Base-by-base conservation (phyloP, 30 jellyfish, hydroid and myxozoan genomes). In the Sanderia malayensis region DNA sequence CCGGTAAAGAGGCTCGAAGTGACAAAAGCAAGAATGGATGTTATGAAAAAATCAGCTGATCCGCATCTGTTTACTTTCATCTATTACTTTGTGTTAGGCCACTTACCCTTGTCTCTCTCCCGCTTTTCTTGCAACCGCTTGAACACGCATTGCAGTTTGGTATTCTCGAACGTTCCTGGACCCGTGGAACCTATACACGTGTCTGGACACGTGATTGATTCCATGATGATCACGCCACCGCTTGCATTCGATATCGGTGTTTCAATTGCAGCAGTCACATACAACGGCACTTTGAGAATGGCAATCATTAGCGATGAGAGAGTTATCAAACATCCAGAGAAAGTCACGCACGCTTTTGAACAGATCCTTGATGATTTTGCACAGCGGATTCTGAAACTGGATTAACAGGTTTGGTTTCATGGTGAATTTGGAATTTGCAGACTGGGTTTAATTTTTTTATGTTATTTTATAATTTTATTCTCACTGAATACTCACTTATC, bases 151-250 rank as follows among this genome's bases (percentile, higher is more conserved):
- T 84, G 95, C 81, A 44, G 98, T 44, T 78, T 94, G 61, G 90
- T 94, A 26, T 73, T 65, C 34, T 94, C 97, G 21, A 94, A 94
- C 58, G 96, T 94, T 10, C 97, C 99, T 21, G 99, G 99, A 1
- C 97, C 99, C 11, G 49, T 92, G 52, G 88, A 88, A 46, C 84
- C 95, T 28, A 58, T 87, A 7, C 57, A 70, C 59, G 79, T 94
- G 24, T 47, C 46, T 15, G 96, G 96, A 27, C 65, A 78, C 4
- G 93, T 68, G 31, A 67, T 94, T 31, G 85, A 87, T 44, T 87
- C 96, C 4, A 78, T 94, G 4, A 89, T 94, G 84, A 92, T 87
- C 31, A 87, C 94, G 9, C 99, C 99, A 13, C 99, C 99, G 4
- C 63, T 94, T 33, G 98, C 87, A 18, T 95, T 82, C 30, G 96